A percentile compares a stretch with the other conserved stretches of the same genome.
phyloP scores from a whole-genome alignment of 2,888 invertebrate genomes.

The Heliothis peltigera region DNA sequence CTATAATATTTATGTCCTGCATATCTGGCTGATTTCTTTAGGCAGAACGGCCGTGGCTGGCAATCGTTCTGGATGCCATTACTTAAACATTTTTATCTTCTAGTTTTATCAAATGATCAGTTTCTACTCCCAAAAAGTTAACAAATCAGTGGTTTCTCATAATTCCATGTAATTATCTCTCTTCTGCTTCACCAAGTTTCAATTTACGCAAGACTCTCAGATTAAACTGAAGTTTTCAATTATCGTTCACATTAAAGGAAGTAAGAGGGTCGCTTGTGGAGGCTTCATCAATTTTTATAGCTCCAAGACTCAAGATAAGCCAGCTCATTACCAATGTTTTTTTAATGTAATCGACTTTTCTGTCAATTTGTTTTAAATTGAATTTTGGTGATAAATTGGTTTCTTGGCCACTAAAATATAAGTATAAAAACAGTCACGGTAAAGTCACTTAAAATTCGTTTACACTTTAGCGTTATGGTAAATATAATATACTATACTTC shows the following conservation, averaged over 20 bases:
- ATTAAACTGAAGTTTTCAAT: constrained; percentile 85
- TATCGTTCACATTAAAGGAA: constrained; percentile 79
- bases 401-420: not conserved
- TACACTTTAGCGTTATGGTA: too few species aligned
- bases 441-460: not conserved
- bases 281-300: constrained; percentile 80
- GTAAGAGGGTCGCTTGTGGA: constrained; percentile 68
- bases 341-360: constrained; percentile 58
- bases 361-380: constrained; percentile 56
- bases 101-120: constrained; percentile 3
- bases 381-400: constrained; percentile 32
- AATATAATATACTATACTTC: too few species aligned
- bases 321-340: constrained; percentile 74
- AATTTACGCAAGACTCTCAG: constrained; percentile 78
- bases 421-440: not conserved
- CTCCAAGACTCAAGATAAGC: constrained; percentile 71
- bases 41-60: too few species aligned
- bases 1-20: too few species aligned
- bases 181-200: constrained; percentile 75
- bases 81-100: constrained; percentile 3
- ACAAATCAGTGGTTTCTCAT: constrained; percentile 63
- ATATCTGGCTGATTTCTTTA: too few species aligned
- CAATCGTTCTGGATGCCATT: too few species aligned
- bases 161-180: constrained; percentile 72
- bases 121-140: constrained; percentile 23